phyloP scores from a whole-genome alignment of 2,113 vertebrate genomes.

The Callionymus lyra region DNA sequence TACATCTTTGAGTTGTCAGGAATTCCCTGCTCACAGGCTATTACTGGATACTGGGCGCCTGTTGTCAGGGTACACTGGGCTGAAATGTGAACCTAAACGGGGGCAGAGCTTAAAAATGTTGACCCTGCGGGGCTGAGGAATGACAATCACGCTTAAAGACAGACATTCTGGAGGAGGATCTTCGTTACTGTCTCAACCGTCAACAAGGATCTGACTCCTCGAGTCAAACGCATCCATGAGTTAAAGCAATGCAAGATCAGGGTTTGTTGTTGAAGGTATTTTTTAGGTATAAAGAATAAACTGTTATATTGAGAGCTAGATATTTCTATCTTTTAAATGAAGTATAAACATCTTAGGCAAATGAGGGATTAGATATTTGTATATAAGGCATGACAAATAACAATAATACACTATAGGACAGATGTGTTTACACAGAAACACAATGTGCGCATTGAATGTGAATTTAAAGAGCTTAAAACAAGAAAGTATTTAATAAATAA shows the following conservation, averaged over 20 bases:
- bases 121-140: constrained; percentile 21
- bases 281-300: constrained; percentile 1
- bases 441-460: too few species aligned
- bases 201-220: constrained; percentile 10
- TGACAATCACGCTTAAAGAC: constrained; percentile 40
- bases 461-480: too few species aligned
- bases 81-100: constrained; percentile 32
- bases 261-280: too few species aligned
- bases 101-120: constrained; percentile 19
- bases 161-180: constrained; percentile 39
- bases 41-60: constrained; percentile 19
- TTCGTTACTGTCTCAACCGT: constrained; percentile 19
- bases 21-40: constrained; percentile 26
- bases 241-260: too few species aligned
- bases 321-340: too few species aligned
- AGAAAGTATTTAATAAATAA: too few species aligned
- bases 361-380: too few species aligned
- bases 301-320: neutral
- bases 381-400: too few species aligned
- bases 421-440: too few species aligned
- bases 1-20: neutral
- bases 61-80: constrained; percentile 33
- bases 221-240: neutral
- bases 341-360: too few species aligned
- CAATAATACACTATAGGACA: too few species aligned